Base-by-base conservation (phyloP, 2,113 vertebrate genomes). In the Excalfactoria chinensis region DNA sequence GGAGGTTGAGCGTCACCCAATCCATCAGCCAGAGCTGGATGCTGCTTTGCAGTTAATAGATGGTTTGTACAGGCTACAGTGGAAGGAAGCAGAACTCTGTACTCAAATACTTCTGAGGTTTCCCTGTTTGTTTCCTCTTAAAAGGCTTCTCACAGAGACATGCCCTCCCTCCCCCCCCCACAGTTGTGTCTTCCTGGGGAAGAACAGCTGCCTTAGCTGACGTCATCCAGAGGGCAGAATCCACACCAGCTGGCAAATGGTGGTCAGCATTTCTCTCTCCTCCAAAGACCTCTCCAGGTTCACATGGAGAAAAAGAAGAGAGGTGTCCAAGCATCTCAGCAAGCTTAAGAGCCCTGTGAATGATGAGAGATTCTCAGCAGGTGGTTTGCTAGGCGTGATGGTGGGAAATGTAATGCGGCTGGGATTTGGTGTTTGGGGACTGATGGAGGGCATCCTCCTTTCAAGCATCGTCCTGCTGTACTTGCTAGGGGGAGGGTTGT, bases 61-160 rank as follows among this genome's bases (percentile, higher is more conserved):
- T 88, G 88, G 72, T 68, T 93, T 68, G 63, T 76, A 56, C 15
- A 8, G 84, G 16, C 30, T 6, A 11, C 63, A 48, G 30, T 4
- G 22, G 85, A 93, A 87, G 78, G 88, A 90, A 86, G 53, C 83
- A 7, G 53, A 71, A 63, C 58, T 89, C 74, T 74, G 82, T 28
- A 48, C 7, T 22, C 28, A 66, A 58, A 58, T 41, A 12, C 51
- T 55, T 63, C 2, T 62, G 92, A 92, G 70, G 73, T 94, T 91
- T 91, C 62, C 62, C 40, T 26, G 37, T 41, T 41, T 64, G 62
- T 64, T 64, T 64, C 49, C 73, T 71, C 73, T 67, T 21, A 18
- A 40, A 55, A 59, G 81, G 0, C 60, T 70, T 49, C 20, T 77
- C 60, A 26, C 35, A 2, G 0, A 87, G 55, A 60, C 1, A 1